A percentile compares a stretch with the other conserved stretches of the same genome.
Evolutionary conservation across 2,888 invertebrate genomes (phyloP).

Genomic region (Scaeva pyrastri): DNA sequence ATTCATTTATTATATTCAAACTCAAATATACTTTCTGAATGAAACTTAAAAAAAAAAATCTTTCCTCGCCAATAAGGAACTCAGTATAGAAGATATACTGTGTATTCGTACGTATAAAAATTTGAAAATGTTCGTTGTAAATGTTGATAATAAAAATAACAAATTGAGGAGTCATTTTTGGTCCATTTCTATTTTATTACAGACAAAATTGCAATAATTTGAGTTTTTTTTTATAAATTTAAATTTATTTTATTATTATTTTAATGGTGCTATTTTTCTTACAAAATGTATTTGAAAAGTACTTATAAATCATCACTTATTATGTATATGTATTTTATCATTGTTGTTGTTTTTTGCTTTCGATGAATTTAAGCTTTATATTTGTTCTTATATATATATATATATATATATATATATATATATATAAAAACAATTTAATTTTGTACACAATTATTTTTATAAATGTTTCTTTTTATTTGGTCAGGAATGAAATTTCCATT

Average conservation of each 20-base stretch:
- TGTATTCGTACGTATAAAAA: too few relatives aligned
- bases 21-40: too few relatives aligned
- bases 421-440: neutral
- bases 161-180: conserved; percentile 67
- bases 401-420: too few relatives aligned
- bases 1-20: too few relatives aligned
- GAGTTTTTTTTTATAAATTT: neutral
- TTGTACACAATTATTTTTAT: conserved; percentile 21
- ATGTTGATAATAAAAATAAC: neutral
- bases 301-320: conserved; percentile 1
- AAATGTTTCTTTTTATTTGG: neutral
- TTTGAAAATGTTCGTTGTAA: too few relatives aligned
- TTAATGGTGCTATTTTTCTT: conserved; percentile 6
- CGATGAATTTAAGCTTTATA: neutral
- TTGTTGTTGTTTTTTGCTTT: neutral
- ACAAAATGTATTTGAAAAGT: neutral
- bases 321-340: neutral
- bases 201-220: neutral
- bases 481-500: neutral
- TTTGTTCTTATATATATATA: neutral
- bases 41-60: too few relatives aligned
- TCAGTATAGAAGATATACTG: too few relatives aligned
- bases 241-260: conserved; percentile 5
- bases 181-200: conserved; percentile 37
- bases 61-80: too few relatives aligned